Conservation (phyloP, 1,140 invertebrate genomes). For the Geopemphigus sp. region DNA sequence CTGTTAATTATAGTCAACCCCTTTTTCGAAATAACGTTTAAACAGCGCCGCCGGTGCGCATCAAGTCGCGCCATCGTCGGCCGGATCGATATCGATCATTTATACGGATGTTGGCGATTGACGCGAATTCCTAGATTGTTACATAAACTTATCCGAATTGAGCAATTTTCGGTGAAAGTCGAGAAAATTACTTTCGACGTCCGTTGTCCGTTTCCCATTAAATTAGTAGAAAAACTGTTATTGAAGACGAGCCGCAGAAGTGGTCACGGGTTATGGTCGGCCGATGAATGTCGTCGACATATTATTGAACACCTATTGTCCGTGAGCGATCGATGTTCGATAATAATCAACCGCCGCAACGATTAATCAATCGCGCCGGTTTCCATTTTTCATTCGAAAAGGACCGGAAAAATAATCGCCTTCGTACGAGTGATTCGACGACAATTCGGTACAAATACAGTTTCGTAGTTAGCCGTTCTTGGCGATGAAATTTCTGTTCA, state of each 20-base stretch:
- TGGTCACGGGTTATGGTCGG: not conserved
- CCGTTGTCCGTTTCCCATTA: not conserved
- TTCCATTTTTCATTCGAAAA: not conserved
- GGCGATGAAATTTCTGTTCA: no score
- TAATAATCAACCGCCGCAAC: not conserved
- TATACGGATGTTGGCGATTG: conserved; percentile 16
- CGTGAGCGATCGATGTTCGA: not conserved
- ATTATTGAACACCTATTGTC: not conserved
- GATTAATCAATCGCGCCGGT: not conserved
- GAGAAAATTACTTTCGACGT: conserved; percentile 3
- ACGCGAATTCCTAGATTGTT: not conserved
- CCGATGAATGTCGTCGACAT: not conserved
- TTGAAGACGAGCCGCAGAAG: conserved; percentile 8
- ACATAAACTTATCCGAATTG: conserved; percentile 17
- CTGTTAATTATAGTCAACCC: no score
- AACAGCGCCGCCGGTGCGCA: not conserved
- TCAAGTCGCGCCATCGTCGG: not conserved
- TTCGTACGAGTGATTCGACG: no score
- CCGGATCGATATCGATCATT: not conserved
- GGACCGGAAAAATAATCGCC: not conserved
- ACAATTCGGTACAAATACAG: no score
- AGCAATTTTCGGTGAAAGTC: conserved; percentile 29
- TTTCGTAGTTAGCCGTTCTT: no score
- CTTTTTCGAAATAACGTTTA: not conserved
- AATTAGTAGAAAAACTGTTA: conserved; percentile 28